phyloP scores from a whole-genome alignment of 2,888 invertebrate genomes.

The Allolobophora icterica region DNA sequence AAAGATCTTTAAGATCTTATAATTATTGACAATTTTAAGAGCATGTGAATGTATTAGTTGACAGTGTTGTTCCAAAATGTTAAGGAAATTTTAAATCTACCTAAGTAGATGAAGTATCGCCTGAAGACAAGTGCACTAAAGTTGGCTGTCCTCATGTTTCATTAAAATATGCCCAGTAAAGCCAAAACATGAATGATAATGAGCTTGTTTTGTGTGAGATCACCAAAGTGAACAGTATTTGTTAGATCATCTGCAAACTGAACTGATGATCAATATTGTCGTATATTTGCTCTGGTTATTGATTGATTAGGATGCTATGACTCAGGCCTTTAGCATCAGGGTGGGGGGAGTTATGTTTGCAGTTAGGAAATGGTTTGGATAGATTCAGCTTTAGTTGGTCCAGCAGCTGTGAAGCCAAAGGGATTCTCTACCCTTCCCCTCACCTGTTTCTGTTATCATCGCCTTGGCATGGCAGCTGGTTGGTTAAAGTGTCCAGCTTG shows the following conservation, averaged over 20 bases:
- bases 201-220: not conserved
- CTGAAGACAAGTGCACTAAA: not conserved
- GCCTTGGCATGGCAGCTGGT: not conserved
- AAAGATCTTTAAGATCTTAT: not conserved
- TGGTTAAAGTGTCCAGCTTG: too few relatives aligned
- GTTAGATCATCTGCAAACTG: not conserved
- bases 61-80: not conserved
- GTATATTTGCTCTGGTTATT: not conserved
- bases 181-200: not conserved
- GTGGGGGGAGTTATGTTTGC: not conserved
- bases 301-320: not conserved
- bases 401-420: not conserved
- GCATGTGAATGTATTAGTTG: not conserved
- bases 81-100: not conserved
- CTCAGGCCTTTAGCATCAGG: not conserved
- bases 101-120: not conserved
- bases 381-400: not conserved
- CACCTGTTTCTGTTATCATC: not conserved
- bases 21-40: not conserved
- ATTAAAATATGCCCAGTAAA: not conserved
- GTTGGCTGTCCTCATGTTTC: not conserved
- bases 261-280: not conserved
- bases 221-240: not conserved
- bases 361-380: not conserved
- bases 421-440: not conserved